phyloP scores from a whole-genome alignment of 2,888 invertebrate genomes.

The Camptogramma bilineatum region DNA sequence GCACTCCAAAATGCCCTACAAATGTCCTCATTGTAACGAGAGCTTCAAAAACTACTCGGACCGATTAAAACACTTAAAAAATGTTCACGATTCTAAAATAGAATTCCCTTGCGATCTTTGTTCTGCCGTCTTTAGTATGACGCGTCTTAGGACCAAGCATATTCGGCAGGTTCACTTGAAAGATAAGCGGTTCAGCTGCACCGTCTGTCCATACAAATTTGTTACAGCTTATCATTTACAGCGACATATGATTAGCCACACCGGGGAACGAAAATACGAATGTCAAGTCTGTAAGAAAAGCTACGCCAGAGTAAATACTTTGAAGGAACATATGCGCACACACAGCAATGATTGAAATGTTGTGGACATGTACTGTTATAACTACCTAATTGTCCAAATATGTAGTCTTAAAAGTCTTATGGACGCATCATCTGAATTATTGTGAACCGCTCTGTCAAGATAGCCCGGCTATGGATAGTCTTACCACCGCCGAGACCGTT shows the following conservation, averaged over 20 bases:
- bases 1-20: constrained; percentile 58
- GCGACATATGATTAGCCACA: constrained; percentile 70
- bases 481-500: too few relatives aligned
- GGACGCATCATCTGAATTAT: constrained; percentile 68
- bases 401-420: constrained; percentile 75
- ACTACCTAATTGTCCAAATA: constrained; percentile 72
- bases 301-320: constrained; percentile 65
- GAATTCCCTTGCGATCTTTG: constrained; percentile 74
- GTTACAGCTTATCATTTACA: constrained; percentile 64
- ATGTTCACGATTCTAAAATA: constrained; percentile 62
- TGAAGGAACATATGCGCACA: constrained; percentile 72
- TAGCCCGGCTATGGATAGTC: too few relatives aligned
- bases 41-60: constrained; percentile 68
- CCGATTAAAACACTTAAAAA: constrained; percentile 63
- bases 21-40: constrained; percentile 62
- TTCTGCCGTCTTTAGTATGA: constrained; percentile 65
- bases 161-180: constrained; percentile 69
- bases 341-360: constrained; percentile 76
- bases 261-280: constrained; percentile 59
- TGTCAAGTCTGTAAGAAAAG: constrained; percentile 39
- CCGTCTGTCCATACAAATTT: constrained; percentile 63
- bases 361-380: constrained; percentile 72
- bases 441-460: constrained; percentile 20
- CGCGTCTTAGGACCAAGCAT: constrained; percentile 64
- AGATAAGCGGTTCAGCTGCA: constrained; percentile 64